Evolutionary conservation across 1,140 invertebrate species (phyloP), one percentile per base, ranked within the genome.

Genomic region (Diorhabda sublineata): DNA sequence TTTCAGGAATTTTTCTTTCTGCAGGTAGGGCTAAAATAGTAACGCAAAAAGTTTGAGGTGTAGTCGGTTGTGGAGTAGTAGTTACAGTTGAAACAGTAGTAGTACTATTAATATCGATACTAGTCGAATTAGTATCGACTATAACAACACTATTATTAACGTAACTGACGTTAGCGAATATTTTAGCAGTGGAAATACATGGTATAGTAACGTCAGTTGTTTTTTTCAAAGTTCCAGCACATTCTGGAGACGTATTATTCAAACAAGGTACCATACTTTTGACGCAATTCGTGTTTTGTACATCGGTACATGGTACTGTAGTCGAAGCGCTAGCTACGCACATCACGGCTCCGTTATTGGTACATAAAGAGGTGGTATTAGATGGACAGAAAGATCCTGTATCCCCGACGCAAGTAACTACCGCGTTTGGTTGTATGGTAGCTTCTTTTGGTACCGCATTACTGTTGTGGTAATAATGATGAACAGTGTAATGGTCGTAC

Each of bases 401-500:
- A 42, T 75, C 71, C 2, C 74, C 74, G 6, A 70, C 45, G 60
- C 74, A 75, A 64, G 60, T 69, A 3, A 73, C 69, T 41, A 77
- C 69, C 0, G 73, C 67, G 47, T 73, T 75, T 26, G 70, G 68
- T 58, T 71, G 52, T 9, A 73, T 75, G 41, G 68, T 73, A 4
- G 64, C 68, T 60, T 73, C 66, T 9, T 75, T 69, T 11, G 73
- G 74, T 3, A 77, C 62, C 3, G 66, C 57, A 6, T 71, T 66
- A 1, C 5, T 57, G 59, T 77, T 75, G 64, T 77, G 75, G 58
- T 77, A 74, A 64, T 77, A 77, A 66, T 77, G 75, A 62, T 77
- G 75, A 2, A 77, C 73, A 45, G 66, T 68, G 61, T 77, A 77
- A 62, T 76, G 74, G 56, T 76, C 74, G 45, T 74, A 76, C 59